A percentile compares a stretch with the other conserved stretches of the same genome.
Conservation (phyloP, 1,140 invertebrate genomes). For the Drosophila saltans region DNA sequence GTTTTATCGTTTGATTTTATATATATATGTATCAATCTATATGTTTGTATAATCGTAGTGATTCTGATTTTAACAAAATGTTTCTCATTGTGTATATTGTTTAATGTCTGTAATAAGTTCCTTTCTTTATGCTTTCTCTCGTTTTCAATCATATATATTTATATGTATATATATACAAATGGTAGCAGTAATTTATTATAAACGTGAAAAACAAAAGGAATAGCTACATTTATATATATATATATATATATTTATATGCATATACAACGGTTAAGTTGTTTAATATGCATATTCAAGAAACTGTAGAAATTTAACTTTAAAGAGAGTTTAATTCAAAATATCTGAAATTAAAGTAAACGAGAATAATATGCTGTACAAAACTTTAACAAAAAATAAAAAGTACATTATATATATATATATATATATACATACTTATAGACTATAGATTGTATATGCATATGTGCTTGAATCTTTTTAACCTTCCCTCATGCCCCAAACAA, state of each 20-base stretch:
- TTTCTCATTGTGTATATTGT: slow-evolving; percentile 11
- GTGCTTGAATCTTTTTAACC: slow-evolving; percentile 63
- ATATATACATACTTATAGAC: slow-evolving; percentile 38
- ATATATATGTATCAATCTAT: neutral
- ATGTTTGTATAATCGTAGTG: slow-evolving; percentile 4
- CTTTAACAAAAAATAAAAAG: slow-evolving; percentile 51
- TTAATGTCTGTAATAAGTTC: slow-evolving; percentile 37
- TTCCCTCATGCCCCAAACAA: slow-evolving; percentile 21
- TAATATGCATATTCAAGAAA: slow-evolving; percentile 64
- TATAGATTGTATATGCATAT: slow-evolving; percentile 58
- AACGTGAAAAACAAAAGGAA: slow-evolving; percentile 14
- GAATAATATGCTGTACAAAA: slow-evolving; percentile 70
- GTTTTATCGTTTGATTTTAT: neutral
- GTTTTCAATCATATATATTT: slow-evolving; percentile 57
- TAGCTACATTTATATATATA: slow-evolving; percentile 66
- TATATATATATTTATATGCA: slow-evolving; percentile 14
- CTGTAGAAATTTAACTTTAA: slow-evolving; percentile 68
- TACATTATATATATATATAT: slow-evolving; percentile 58
- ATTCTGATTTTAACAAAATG: slow-evolving; percentile 3
- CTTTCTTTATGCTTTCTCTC: slow-evolving; percentile 27
- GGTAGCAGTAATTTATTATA: slow-evolving; percentile 70
- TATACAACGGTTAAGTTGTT: slow-evolving; percentile 49
- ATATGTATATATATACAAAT: slow-evolving; percentile 47
- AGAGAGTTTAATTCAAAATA: slow-evolving; percentile 70
- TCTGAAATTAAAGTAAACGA: slow-evolving; percentile 51